A percentile compares a stretch with the other conserved stretches of the same genome.
Evolutionary conservation across 1,140 invertebrate genomes (phyloP).

Genomic region (Euwallacea fornicatus): DNA sequence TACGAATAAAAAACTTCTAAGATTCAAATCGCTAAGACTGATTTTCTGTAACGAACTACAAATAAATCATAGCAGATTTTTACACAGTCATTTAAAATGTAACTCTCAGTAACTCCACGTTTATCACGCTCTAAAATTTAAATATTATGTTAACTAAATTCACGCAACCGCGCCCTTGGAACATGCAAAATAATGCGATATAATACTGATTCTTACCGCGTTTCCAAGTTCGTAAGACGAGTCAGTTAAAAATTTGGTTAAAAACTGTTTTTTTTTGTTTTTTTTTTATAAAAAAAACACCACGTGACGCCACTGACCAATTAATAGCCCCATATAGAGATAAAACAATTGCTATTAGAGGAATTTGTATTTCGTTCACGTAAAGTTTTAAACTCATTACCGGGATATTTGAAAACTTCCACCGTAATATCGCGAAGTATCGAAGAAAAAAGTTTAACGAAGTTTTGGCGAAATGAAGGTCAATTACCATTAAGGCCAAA

Average conservation of each 20-base stretch:
- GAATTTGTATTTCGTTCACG: conserved; percentile 15
- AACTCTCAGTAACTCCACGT: background rate
- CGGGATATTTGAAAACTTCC: conserved; percentile 28
- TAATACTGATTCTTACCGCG: background rate
- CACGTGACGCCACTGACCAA: background rate
- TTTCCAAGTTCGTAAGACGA: background rate
- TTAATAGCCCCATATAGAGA: background rate
- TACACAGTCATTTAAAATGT: background rate
- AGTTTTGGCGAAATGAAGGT: conserved; percentile 28
- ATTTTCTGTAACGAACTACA: background rate
- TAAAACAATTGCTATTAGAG: conserved; percentile 1
- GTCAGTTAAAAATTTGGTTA: background rate
- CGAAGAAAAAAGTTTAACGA: conserved; percentile 27
- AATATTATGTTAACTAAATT: background rate
- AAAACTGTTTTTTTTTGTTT: no score
- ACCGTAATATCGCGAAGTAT: conserved; percentile 25
- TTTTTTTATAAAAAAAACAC: background rate
- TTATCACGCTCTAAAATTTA: background rate
- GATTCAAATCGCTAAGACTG: no score
- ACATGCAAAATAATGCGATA: conserved; percentile 4
- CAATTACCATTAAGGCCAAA: conserved; percentile 30
- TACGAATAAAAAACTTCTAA: no score
- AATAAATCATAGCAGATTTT: background rate
- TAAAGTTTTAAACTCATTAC: conserved; percentile 30
- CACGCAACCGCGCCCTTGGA: background rate